A percentile compares a stretch with the other conserved stretches of the same genome.
Conservation (phyloP, 2,797 vertebrate genomes). For the Sebastes taczanowskii region DNA sequence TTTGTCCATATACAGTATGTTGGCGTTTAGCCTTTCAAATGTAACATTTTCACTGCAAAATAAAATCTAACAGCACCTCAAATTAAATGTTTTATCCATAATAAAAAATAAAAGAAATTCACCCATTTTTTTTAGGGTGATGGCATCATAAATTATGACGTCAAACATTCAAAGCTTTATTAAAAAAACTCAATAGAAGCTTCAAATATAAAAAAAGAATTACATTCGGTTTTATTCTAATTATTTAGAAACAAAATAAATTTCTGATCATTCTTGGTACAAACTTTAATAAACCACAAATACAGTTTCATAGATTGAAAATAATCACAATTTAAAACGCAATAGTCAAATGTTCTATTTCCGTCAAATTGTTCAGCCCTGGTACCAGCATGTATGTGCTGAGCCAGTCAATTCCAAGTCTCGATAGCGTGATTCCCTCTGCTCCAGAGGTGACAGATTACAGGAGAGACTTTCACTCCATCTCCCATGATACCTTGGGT, state of each 20-base stretch:
- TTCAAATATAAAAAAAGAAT: too few species aligned
- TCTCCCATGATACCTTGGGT: slow-evolving; percentile 22
- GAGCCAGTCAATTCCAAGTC: not conserved
- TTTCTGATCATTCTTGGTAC: too few species aligned
- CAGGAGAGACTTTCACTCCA: slow-evolving; percentile 29
- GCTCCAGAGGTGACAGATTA: slow-evolving; percentile 50
- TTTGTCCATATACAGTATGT: too few species aligned
- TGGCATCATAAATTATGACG: too few species aligned
- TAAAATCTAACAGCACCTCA: too few species aligned
- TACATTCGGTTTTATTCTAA: not conserved
- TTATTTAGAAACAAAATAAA: not conserved
- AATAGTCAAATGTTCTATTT: not conserved
- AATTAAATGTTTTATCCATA: fast-evolving
- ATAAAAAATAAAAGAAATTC: too few species aligned
- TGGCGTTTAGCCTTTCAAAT: not conserved
- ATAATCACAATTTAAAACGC: not conserved
- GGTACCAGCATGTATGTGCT: not conserved
- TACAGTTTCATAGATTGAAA: not conserved
- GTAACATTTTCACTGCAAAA: too few species aligned
- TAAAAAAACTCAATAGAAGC: too few species aligned
- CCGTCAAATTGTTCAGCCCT: not conserved
- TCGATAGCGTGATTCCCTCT: not conserved
- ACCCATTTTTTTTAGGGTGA: too few species aligned
- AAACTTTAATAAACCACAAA: not conserved
- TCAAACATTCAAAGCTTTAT: too few species aligned